These are phyloP conservation scores for Polypterus senegalus DNA, from an alignment of 2,113 vertebrate species.

Conservation along the genomic window DNA sequence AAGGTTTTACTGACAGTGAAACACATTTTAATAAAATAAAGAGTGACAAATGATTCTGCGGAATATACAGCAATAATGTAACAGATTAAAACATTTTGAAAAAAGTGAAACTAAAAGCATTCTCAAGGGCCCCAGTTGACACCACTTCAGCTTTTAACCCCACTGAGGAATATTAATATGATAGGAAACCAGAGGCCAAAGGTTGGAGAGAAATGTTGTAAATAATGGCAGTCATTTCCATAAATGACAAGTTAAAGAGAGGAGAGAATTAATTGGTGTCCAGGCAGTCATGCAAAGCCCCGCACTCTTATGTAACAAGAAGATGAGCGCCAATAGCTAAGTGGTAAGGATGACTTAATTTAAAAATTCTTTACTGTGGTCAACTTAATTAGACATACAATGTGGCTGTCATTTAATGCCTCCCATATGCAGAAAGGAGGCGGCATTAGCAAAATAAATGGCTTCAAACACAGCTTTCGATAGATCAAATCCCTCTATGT, in stretches of 20 bases:
- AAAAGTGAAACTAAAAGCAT: too few relatives aligned
- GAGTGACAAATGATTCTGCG: too few relatives aligned
- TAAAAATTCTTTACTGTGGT: background rate
- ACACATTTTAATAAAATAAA: too few relatives aligned
- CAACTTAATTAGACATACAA: background rate
- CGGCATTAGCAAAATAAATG: background rate
- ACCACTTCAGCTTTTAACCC: too few relatives aligned
- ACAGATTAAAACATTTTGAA: too few relatives aligned
- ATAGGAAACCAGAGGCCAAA: too few relatives aligned
- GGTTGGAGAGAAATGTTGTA: background rate
- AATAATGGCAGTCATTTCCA: background rate
- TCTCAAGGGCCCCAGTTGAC: too few relatives aligned
- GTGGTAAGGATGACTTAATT: background rate
- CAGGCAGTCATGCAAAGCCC: background rate
- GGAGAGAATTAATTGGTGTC: background rate
- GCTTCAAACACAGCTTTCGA: too few relatives aligned
- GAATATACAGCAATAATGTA: too few relatives aligned
- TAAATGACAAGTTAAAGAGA: slow-evolving; percentile 1
- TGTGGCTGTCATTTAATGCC: background rate
- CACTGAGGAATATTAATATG: too few relatives aligned
- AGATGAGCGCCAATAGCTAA: background rate
- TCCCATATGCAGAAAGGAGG: background rate
- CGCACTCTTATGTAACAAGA: background rate
- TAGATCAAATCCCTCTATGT: too few relatives aligned
- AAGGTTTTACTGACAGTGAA: too few relatives aligned